These are phyloP conservation scores for Mimumesa dahlbomi DNA, from an alignment of 2,888 invertebrate species.

Conservation along the genomic window DNA sequence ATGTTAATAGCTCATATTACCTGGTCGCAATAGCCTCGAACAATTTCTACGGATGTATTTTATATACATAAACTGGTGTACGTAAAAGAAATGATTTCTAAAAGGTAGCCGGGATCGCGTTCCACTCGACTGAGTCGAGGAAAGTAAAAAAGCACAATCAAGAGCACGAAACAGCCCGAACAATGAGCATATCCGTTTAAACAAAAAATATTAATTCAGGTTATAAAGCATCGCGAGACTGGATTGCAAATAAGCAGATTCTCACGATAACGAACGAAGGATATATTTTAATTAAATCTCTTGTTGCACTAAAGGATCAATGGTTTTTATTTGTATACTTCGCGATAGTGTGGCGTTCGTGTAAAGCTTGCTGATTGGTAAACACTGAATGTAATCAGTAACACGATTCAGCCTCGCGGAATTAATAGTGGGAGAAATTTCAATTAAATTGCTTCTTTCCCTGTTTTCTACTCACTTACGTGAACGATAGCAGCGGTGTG, in stretches of 20 bases:
- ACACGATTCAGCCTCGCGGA: too few species aligned
- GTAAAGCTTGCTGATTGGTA: too few species aligned
- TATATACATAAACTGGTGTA: neutral
- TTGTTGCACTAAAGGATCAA: neutral
- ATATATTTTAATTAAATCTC: constrained; percentile 5
- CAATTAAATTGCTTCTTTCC: too few species aligned
- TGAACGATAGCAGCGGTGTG: too few species aligned
- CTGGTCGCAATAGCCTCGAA: neutral
- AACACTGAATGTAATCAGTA: too few species aligned
- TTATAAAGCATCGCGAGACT: neutral
- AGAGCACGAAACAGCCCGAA: neutral
- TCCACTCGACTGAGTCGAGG: neutral
- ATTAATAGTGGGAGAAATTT: too few species aligned
- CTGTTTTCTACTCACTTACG: too few species aligned
- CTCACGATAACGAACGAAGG: neutral
- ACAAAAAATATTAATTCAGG: neutral
- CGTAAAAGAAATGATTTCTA: neutral
- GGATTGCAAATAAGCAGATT: constrained; percentile 1
- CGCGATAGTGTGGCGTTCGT: too few species aligned
- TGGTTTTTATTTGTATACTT: neutral
- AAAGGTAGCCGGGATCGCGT: neutral
- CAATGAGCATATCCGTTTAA: constrained; percentile 1
- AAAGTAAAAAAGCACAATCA: neutral
- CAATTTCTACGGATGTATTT: neutral
- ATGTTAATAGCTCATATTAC: too few species aligned